Evolutionary conservation across 2,888 invertebrate species (phyloP), one percentile per base, ranked within the genome.

Genomic region (Tinea pellionella): DNA sequence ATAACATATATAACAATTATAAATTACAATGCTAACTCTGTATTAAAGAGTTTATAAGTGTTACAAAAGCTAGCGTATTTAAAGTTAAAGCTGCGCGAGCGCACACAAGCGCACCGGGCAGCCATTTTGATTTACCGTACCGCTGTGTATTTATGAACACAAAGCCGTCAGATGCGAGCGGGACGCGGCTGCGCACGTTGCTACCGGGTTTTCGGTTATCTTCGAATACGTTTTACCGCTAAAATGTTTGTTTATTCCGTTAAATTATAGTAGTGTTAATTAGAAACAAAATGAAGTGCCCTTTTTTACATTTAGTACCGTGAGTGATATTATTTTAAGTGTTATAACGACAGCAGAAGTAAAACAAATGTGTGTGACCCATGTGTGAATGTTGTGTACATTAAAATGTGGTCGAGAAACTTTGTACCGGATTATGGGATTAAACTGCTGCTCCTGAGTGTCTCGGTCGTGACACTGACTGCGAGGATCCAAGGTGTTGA

Each of bases 321-420:
- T 88, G 87, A 87, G 84, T 87, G 88, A 78, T 78, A 68, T 77
- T 15, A 47, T 15, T 47, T 8, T 47, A n/a, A 37, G 47, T 47
- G 47, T 13, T 47, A 16, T 74, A 29, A 55, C 30, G 55, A 29
- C 30, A 29, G 24, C 16, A 55, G 13, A 55, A 55, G 55, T 51
- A 80, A 84, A 86, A 85, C 85, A 85, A 87, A 87, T 87, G 88
- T 86, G 86, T 87, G 85, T 82, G 83, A 78, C 85, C 82, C 85
- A 83, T 86, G 84, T 86, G 88, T 88, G 82, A 83, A 84, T 88
- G 88, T 89, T 85, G 85, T 88, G 88, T 89, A 88, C 74, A 80
- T 74, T 84, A 90, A 89, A 89, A 91, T 90, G 90, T 90, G 90
- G 90, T 90, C 90, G 88, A 90, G 89, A 85, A 89, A 90, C 89